Conservation (phyloP, 1,140 invertebrate genomes). For the Magallana angulata region DNA sequence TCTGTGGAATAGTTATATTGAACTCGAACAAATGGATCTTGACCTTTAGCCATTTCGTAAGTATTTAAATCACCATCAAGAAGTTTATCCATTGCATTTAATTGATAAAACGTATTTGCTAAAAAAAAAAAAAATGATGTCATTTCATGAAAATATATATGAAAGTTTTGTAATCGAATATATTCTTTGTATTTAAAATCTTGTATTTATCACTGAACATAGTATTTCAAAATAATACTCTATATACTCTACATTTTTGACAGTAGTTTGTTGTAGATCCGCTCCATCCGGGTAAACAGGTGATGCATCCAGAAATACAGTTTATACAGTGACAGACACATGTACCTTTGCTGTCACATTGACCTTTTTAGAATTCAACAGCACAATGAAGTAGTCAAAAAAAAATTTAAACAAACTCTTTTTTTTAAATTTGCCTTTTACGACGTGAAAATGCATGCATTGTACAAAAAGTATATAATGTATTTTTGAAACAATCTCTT, state of each 20-base stretch:
- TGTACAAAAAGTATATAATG: too few relatives aligned
- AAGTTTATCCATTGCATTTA: not conserved
- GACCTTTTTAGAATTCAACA: not conserved
- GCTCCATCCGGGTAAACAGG: not conserved
- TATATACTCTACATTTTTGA: not conserved
- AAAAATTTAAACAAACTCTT: too few relatives aligned
- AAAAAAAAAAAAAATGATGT: not conserved
- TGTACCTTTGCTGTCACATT: not conserved
- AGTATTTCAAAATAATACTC: too few relatives aligned
- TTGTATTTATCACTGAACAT: too few relatives aligned
- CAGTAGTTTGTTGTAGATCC: not conserved
- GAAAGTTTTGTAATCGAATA: too few relatives aligned
- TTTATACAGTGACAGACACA: slow-evolving; percentile 3
- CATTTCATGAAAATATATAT: not conserved
- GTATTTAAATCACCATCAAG: not conserved
- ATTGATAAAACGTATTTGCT: not conserved
- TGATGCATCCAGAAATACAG: not conserved
- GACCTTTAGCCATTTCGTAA: not conserved
- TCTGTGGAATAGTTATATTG: not conserved
- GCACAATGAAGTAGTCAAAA: too few relatives aligned
- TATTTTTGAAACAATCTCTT: too few relatives aligned
- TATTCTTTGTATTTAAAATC: too few relatives aligned
- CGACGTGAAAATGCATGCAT: too few relatives aligned
- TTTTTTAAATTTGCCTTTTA: too few relatives aligned
- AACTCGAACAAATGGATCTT: not conserved